A percentile compares a stretch with the other conserved stretches of the same genome.
Conservation (phyloP, 2,888 invertebrate genomes). For the Leptogaster cylindrica region DNA sequence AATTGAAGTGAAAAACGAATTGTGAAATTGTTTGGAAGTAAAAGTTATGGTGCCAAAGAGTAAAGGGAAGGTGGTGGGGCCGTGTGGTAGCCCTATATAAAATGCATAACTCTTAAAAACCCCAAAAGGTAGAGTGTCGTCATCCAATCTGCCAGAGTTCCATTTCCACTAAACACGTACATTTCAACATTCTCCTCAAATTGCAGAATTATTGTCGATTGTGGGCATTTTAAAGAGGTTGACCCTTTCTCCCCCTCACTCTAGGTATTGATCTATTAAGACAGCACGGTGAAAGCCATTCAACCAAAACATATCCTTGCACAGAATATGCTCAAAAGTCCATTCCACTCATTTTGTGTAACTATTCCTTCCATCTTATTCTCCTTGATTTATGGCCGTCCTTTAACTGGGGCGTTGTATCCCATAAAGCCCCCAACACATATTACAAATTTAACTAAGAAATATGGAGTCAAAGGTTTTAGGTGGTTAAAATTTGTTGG, state of each 20-base stretch:
- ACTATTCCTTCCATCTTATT: constrained; percentile 11
- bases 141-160: constrained; percentile 11
- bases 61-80: too few relatives aligned
- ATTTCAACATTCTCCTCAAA: constrained; percentile 19
- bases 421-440: too few relatives aligned
- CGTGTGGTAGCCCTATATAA: too few relatives aligned
- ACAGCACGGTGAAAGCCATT: constrained; percentile 17
- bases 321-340: constrained; percentile 24
- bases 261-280: constrained; percentile 36
- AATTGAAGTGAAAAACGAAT: too few relatives aligned
- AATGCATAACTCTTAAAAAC: constrained; percentile 29
- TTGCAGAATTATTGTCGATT: constrained; percentile 42
- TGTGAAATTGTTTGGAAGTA: too few relatives aligned
- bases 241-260: constrained; percentile 39
- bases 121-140: constrained; percentile 9
- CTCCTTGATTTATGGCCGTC: constrained; percentile 32
- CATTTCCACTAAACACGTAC: constrained; percentile 36
- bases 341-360: constrained; percentile 9
- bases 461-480: too few relatives aligned
- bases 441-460: constrained; percentile 29
- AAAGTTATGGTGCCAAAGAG: constrained; percentile 19
- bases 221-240: constrained; percentile 46
- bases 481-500: too few relatives aligned
- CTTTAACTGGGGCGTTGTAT: constrained; percentile 21
- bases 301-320: constrained; percentile 9